Evolutionary conservation across 64 coral and sea anemone genomes (phyloP).

Genomic region (Actinia tenebrosa): DNA sequence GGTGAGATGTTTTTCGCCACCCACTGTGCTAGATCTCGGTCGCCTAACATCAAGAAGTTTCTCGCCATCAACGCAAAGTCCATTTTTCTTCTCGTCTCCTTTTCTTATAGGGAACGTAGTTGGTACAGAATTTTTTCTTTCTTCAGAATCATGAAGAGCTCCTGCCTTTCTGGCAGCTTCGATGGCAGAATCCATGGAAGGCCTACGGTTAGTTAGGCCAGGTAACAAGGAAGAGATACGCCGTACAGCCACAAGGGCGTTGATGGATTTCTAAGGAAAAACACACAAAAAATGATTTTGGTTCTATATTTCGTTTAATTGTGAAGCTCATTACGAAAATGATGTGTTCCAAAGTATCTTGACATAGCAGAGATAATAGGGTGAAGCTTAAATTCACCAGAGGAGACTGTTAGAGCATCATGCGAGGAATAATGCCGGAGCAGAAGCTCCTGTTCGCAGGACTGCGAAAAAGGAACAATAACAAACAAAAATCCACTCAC

Average conservation of each 20-base stretch:
- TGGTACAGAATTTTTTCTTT: slow-evolving; percentile 43
- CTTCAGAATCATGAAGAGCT: background rate
- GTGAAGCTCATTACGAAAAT: too few species aligned
- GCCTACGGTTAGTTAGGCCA: slow-evolving; percentile 33
- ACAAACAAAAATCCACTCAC: background rate
- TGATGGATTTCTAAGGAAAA: slow-evolving; percentile 77
- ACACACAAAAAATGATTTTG: background rate
- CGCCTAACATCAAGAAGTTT: background rate
- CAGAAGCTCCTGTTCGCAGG: background rate
- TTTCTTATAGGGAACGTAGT: background rate
- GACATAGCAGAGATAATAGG: too few species aligned
- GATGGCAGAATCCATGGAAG: slow-evolving; percentile 70
- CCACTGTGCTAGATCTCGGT: slow-evolving; percentile 1
- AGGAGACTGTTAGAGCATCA: too few species aligned
- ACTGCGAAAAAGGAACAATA: background rate
- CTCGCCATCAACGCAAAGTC: background rate
- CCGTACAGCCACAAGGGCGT: slow-evolving; percentile 76
- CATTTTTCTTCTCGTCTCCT: slow-evolving; percentile 1
- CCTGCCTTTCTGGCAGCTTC: slow-evolving; percentile 32
- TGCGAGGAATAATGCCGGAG: too few species aligned
- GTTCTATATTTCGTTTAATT: background rate
- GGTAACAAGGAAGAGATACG: slow-evolving; percentile 64
- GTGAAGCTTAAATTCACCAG: too few species aligned
- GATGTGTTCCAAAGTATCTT: too few species aligned
- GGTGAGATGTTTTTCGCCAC: background rate